phyloP scores from a whole-genome alignment of 2,888 invertebrate species.

The Nomada lathburiana region DNA sequence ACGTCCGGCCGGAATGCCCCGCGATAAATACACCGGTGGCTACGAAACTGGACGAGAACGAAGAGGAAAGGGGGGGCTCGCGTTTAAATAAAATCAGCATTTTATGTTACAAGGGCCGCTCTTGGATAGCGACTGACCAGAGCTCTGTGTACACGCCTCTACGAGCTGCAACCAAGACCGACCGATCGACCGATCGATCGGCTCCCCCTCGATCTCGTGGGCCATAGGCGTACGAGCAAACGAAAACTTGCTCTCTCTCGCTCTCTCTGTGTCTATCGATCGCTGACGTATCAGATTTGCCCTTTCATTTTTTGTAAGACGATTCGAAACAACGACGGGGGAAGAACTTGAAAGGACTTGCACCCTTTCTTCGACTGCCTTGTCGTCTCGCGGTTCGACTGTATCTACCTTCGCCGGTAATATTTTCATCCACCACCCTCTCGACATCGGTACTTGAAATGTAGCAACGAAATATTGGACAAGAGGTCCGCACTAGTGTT shows the following conservation, averaged over 20 bases:
- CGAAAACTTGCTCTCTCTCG: no score
- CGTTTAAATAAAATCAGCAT: slow-evolving; percentile 83
- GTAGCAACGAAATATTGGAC: slow-evolving; percentile 82
- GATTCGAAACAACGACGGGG: slow-evolving; percentile 30
- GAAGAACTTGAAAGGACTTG: background rate
- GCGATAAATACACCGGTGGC: slow-evolving; percentile 81
- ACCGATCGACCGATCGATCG: slow-evolving; percentile 55
- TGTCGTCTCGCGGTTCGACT: slow-evolving; percentile 18
- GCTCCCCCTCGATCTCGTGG: slow-evolving; percentile 63
- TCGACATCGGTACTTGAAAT: slow-evolving; percentile 75
- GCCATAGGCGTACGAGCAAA: slow-evolving; percentile 67
- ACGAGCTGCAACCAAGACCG: slow-evolving; percentile 39
- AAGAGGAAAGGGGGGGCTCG: slow-evolving; percentile 57
- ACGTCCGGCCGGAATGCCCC: slow-evolving; percentile 81
- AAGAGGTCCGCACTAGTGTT: slow-evolving; percentile 73
- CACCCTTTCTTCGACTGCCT: background rate
- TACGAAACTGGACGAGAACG: slow-evolving; percentile 67
- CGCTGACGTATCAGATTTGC: slow-evolving; percentile 14
- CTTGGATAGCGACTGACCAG: slow-evolving; percentile 75
- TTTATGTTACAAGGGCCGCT: slow-evolving; percentile 81
- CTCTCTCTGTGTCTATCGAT: slow-evolving; percentile 17
- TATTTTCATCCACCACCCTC: slow-evolving; percentile 69
- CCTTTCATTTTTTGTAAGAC: slow-evolving; percentile 16
- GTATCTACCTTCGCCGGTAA: slow-evolving; percentile 55
- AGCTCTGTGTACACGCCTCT: slow-evolving; percentile 43